phyloP scores from a whole-genome alignment of 2,888 invertebrate species.

The Hymenopus coronatus region DNA sequence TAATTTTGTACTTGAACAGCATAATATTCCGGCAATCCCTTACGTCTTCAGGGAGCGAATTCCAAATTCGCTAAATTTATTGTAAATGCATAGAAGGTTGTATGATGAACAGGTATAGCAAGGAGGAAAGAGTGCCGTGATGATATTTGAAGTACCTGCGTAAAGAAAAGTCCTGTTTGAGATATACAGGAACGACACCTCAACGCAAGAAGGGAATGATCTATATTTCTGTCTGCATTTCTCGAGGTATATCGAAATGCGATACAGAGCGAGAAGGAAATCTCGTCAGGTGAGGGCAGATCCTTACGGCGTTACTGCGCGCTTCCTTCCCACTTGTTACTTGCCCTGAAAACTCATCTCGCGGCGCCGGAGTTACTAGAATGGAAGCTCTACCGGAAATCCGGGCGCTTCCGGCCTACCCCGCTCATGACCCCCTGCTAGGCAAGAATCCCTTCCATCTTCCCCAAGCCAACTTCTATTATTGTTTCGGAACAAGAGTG shows the following conservation, averaged over 20 bases:
- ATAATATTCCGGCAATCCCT: too few species aligned
- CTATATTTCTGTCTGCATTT: neutral
- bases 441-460: neutral
- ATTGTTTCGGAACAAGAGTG: neutral
- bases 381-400: conserved; percentile 12
- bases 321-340: neutral
- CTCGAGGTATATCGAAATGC: neutral
- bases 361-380: neutral
- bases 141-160: too few species aligned
- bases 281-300: neutral
- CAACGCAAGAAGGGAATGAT: too few species aligned
- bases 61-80: too few species aligned
- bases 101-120: too few species aligned
- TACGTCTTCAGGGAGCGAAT: too few species aligned
- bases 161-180: too few species aligned
- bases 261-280: neutral
- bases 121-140: too few species aligned
- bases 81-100: too few species aligned
- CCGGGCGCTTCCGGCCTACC: conserved; percentile 8
- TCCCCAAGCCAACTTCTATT: neutral
- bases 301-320: neutral
- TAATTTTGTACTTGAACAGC: too few species aligned
- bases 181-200: too few species aligned
- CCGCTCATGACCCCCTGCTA: neutral
- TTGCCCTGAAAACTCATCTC: neutral